These are phyloP conservation scores for Paedocypris micromegethes DNA, from an alignment of 2,797 vertebrate genomes.

Conservation along the genomic window DNA sequence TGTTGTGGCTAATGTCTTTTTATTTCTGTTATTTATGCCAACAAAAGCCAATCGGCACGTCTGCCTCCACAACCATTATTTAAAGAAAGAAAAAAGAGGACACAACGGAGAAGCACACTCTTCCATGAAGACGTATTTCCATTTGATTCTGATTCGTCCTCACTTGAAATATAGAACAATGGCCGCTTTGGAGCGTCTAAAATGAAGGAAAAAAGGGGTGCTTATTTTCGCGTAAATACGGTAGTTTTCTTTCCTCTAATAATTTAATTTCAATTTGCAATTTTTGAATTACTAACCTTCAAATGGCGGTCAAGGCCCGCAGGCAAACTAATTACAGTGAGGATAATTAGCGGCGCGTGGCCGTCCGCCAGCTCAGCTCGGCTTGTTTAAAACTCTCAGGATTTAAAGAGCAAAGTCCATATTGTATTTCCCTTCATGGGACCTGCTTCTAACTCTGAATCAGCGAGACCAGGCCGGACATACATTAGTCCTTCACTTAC, in stretches of 20 bases:
- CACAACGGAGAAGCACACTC: too few species aligned
- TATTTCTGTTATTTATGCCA: too few species aligned
- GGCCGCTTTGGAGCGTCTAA: too few species aligned
- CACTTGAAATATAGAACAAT: too few species aligned
- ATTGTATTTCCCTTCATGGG: slow-evolving; percentile 34
- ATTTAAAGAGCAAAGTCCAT: slow-evolving; percentile 29
- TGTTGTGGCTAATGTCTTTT: too few species aligned
- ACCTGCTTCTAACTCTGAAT: slow-evolving; percentile 10
- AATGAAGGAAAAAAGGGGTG: too few species aligned
- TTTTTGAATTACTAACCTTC: slow-evolving; percentile 18
- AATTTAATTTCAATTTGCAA: neutral
- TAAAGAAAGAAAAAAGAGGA: too few species aligned
- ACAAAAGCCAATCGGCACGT: too few species aligned
- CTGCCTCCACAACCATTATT: too few species aligned
- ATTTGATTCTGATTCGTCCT: too few species aligned
- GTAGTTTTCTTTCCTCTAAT: slow-evolving; percentile 1
- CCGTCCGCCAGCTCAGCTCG: slow-evolving; percentile 32
- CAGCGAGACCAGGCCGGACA: slow-evolving; percentile 1
- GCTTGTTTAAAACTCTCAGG: slow-evolving; percentile 31
- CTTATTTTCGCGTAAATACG: too few species aligned
- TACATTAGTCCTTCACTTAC: slow-evolving; percentile 13
- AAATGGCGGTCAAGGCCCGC: slow-evolving; percentile 19
- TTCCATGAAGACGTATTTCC: too few species aligned
- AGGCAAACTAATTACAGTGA: slow-evolving; percentile 42
- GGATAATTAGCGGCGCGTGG: slow-evolving; percentile 44